Base-by-base conservation (phyloP, 2,113 vertebrate genomes). In the Empidonax alnorum region DNA sequence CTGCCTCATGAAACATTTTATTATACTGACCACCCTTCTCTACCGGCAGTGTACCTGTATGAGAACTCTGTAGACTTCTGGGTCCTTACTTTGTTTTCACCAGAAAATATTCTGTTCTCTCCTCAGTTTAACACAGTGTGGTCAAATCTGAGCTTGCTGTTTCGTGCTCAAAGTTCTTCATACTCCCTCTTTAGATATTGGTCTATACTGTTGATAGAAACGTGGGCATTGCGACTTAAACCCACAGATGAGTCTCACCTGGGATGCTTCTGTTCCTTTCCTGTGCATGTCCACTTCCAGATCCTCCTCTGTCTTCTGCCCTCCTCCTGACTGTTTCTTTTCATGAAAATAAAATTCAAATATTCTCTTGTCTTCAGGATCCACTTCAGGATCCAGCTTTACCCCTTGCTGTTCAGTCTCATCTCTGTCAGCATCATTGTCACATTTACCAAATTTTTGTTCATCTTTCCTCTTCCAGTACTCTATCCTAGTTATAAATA, bases 201-300 rank as follows among this genome's bases (percentile, higher is more conserved):
- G 3, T 33, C 39, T 71, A 6, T 82, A 31, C 3, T 72, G 9
- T 10, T n/a, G 24, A 25, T 7, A 46, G 23, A 49, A 65, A 28
- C 7, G 23, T 24, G 1, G 1, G 37, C 15, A 21, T 16, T 50
- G 5, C 6, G 24, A 31, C 7, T 22, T 2, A 3, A 42, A 53
- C 23, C 4, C 49, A 52, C 30, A 83, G 23, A 49, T 4, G 4
- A 46, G 28, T 19, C 14, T 61, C 23, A 61, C 11, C 23, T 56
- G 20, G 8, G n/a, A 35, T 47, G 12, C 8, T 77, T 72, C 49
- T 33, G 3, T 25, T 73, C 23, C 27, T 63, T 63, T 76, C 20
- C 20, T 76, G 30, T 16, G 10, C 3, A 5, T 2, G 2, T 35
- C 14, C 25, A 46, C 12, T 79, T 10, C 25, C 18, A 72, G 5